Conservation (phyloP, 2,113 vertebrate species). For the Tupaia chinensis region DNA sequence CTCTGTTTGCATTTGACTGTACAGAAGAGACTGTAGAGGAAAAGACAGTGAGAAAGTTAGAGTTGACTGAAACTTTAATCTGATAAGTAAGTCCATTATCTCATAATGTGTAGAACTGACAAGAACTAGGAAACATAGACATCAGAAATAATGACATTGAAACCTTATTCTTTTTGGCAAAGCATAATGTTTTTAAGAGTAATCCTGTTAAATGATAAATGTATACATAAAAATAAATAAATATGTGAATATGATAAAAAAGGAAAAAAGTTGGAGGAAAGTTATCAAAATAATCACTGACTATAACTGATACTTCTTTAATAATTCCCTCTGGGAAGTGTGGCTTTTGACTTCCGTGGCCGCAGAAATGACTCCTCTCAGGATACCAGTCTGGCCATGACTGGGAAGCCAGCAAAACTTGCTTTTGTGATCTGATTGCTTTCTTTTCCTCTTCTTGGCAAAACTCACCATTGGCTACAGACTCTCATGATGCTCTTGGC, state of each 20-base stretch:
- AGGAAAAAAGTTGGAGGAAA: not conserved
- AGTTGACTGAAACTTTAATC: not conserved
- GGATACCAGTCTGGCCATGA: not conserved
- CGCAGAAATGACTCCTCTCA: not conserved
- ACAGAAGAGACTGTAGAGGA: not conserved
- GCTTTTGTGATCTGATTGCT: not conserved
- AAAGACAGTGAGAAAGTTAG: not conserved
- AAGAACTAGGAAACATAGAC: not conserved
- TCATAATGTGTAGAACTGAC: not conserved
- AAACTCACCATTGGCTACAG: not conserved
- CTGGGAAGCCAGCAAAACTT: not conserved
- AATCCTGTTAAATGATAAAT: not conserved
- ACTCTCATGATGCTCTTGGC: not conserved
- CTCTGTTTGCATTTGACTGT: not conserved
- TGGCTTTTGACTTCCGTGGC: not conserved
- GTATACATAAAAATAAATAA: not conserved
- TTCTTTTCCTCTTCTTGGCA: not conserved
- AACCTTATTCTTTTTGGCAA: not conserved
- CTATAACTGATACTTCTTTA: not conserved
- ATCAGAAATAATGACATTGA: not conserved
- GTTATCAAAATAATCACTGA: not conserved
- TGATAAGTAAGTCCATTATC: not conserved
- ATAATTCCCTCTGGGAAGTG: not conserved
- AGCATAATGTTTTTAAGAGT: not conserved
- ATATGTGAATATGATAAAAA: conserved; percentile 33